These are phyloP conservation scores for Chaenodraco wilsoni DNA, from an alignment of 2,797 vertebrate genomes.

Conservation along the genomic window DNA sequence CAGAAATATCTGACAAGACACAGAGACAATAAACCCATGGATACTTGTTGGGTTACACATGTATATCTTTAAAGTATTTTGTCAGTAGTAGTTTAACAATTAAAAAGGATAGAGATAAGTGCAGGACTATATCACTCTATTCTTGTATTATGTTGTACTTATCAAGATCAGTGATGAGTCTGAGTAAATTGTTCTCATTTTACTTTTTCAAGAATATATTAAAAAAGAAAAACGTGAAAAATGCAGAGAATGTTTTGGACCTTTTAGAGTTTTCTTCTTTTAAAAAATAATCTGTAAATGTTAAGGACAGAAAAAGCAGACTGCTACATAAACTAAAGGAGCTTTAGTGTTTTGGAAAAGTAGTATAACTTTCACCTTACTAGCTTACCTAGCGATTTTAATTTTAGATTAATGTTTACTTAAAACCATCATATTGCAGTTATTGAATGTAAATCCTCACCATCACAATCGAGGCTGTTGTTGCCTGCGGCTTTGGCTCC, in stretches of 20 bases:
- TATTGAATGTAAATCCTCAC: constrained; percentile 80
- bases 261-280: neutral
- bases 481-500: constrained; percentile 93
- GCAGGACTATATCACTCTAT: neutral
- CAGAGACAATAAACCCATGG: neutral
- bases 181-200: no score
- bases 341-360: neutral
- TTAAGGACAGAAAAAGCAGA: neutral
- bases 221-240: no score
- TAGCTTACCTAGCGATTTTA: constrained; percentile 1
- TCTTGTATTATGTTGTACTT: no score
- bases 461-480: constrained; percentile 89
- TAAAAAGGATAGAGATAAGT: neutral
- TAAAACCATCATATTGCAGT: neutral
- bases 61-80: neutral
- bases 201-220: no score
- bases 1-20: constrained; percentile 85
- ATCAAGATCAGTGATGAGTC: no score
- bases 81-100: no score
- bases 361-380: neutral
- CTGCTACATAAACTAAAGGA: neutral
- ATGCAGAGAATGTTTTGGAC: no score
- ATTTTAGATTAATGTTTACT: neutral
- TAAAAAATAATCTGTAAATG: neutral
- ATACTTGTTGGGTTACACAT: neutral